These are phyloP conservation scores for Calosoma granatense DNA, from an alignment of 1,140 invertebrate species.

Conservation along the genomic window DNA sequence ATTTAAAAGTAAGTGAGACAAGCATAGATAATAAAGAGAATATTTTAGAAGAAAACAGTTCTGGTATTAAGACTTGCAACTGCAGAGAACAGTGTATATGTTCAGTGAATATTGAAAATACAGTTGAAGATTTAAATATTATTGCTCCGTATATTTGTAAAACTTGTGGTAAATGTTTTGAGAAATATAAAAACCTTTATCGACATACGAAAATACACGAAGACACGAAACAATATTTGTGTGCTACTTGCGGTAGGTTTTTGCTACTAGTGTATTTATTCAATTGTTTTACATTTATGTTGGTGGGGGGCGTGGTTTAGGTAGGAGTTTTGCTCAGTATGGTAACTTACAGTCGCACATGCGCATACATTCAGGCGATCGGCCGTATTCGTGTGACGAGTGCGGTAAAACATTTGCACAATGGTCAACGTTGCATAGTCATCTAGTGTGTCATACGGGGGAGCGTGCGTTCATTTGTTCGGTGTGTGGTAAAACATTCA, in stretches of 20 bases:
- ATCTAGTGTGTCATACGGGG: constrained; percentile 17
- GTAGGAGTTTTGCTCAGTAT: constrained; percentile 11
- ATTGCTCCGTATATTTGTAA: background rate
- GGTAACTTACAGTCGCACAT: constrained; percentile 14
- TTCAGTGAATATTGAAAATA: background rate
- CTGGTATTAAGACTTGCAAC: background rate
- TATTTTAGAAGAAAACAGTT: background rate
- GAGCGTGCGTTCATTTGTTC: constrained; percentile 14
- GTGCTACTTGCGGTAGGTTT: constrained; percentile 30
- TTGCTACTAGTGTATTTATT: constrained; percentile 19
- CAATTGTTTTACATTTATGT: constrained; percentile 9
- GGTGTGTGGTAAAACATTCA: constrained; percentile 13
- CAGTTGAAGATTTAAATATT: background rate
- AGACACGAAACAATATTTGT: constrained; percentile 17
- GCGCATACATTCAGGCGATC: constrained; percentile 20
- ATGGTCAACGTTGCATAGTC: constrained; percentile 11
- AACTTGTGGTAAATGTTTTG: constrained; percentile 11
- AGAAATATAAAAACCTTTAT: background rate
- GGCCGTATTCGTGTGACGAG: constrained; percentile 33
- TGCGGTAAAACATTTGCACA: constrained; percentile 35
- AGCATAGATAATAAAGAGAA: background rate
- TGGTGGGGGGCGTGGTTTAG: no score
- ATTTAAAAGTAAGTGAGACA: background rate
- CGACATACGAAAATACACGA: constrained; percentile 1
- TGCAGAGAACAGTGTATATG: background rate